Evolutionary conservation across 2,113 vertebrate genomes (phyloP), one percentile per base, ranked within the genome.

Genomic region (Willisornis vidua): DNA sequence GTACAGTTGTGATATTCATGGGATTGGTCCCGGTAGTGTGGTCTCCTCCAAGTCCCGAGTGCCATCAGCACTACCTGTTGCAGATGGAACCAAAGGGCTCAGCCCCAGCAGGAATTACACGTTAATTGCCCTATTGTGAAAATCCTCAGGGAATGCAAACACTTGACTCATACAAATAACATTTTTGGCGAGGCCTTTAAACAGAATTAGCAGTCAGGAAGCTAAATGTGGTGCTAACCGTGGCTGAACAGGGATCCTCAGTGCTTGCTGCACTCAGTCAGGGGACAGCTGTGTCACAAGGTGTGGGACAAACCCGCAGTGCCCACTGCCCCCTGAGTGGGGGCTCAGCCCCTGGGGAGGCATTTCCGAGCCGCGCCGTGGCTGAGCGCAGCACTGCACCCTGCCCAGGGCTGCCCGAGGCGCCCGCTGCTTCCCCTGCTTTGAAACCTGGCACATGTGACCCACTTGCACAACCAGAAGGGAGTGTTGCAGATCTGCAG

Each of bases 301-400:
- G 10, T 46, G 33, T 31, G 9, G 19, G 22, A 9, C 11, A 41
- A 51, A 14, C 26, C 65, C 70, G 26, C 19, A n/a, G 68, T 35
- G 75, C 33, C 39, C 25, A 1, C 1, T 65, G 65, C 55, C 75
- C 61, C 59, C 2, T 5, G 7, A 11, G 4, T 29, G 82, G 58
- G 43, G 48, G 31, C 72, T 87, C 10, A 2, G 70, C 46, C 19
- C 8, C 45, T 10, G 22, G 7, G 10, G 9, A 1, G 3, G 8
- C 37, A 46, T 29, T 55, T 31, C 31, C 51, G 90, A 59, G 93
- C 87, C 93, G 59, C 84, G 12, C 93, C 12, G 93, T 90, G 93
- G 93, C 85, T 58, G 74, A 86, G 74, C 10, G 9, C 75, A 74
- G 90, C 90, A 78, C 75, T 93, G 78, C 93, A 96, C 59, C 58